Evolutionary conservation across 2,888 invertebrate genomes (phyloP).

Genomic region (Watsonalla cultraria): DNA sequence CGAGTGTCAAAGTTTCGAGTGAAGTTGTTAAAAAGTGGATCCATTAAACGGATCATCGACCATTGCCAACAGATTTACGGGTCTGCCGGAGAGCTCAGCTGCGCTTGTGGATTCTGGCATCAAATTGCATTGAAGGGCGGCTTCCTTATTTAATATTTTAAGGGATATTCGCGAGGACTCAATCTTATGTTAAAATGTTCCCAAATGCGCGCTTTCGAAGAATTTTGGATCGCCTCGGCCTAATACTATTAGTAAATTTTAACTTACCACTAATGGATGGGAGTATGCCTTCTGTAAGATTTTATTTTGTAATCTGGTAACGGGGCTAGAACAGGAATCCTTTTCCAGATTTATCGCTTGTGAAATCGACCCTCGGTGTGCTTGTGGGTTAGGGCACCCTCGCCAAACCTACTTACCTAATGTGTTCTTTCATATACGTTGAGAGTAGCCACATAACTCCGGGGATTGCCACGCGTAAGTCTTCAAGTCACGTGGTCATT

Average conservation of each 20-base stretch:
- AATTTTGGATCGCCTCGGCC: no score
- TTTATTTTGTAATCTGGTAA: constrained; percentile 19
- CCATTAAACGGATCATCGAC: constrained; percentile 49
- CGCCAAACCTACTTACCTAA: neutral
- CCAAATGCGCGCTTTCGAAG: constrained; percentile 2
- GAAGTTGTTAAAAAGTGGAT: constrained; percentile 47
- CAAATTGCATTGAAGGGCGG: neutral
- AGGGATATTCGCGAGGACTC: no score
- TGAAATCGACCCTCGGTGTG: constrained; percentile 53
- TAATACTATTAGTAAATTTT: no score
- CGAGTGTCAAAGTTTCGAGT: constrained; percentile 20
- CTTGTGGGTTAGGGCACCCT: constrained; percentile 37
- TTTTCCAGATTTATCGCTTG: constrained; percentile 56
- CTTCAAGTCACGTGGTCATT: no score
- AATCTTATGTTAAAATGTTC: neutral
- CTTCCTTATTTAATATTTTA: neutral
- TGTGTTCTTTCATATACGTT: constrained; percentile 17
- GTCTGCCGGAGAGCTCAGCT: constrained; percentile 23
- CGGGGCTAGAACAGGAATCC: constrained; percentile 41
- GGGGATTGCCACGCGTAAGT: no score
- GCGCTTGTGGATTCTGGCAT: constrained; percentile 7
- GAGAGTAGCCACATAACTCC: constrained; percentile 13
- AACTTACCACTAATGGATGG: no score
- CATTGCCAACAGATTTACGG: constrained; percentile 48
- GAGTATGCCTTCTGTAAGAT: no score